Evolutionary conservation across 2,113 vertebrate species (phyloP).

Genomic region (Calcarius ornatus): DNA sequence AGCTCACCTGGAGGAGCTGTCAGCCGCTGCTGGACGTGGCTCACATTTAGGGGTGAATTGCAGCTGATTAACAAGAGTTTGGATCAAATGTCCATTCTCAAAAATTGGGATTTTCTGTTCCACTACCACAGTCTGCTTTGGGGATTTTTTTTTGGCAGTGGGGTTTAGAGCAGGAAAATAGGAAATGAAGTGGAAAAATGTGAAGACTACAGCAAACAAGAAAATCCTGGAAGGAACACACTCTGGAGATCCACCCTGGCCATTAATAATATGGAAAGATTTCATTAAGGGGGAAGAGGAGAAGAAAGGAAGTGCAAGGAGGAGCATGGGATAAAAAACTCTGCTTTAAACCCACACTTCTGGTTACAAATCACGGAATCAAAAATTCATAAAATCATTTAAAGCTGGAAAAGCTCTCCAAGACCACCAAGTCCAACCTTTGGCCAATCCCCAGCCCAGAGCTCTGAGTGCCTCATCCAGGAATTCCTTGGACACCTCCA

Average conservation of each 20-base stretch:
- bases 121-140: not conserved
- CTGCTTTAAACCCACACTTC: accelerated
- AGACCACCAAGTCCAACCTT: accelerated
- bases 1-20: not conserved
- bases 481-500: not conserved
- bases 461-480: not conserved
- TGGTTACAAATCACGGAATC: not conserved
- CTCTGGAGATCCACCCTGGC: not conserved
- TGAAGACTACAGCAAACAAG: not conserved
- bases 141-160: not conserved
- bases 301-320: not conserved
- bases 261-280: conserved; percentile 49
- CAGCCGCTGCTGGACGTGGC: not conserved
- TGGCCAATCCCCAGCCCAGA: not conserved
- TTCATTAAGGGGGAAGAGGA: conserved; percentile 6
- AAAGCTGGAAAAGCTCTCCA: not conserved
- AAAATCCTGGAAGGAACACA: conserved; percentile 49
- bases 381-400: not conserved
- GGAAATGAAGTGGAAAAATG: conserved; percentile 9
- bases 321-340: not conserved
- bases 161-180: conserved; percentile 3
- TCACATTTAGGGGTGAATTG: not conserved
- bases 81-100: not conserved
- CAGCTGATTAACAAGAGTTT: not conserved
- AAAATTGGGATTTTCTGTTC: not conserved